A percentile compares a stretch with the other conserved stretches of the same genome.
Conservation (phyloP, 2,797 vertebrate genomes). For the Heteromormyrus szaboi region DNA sequence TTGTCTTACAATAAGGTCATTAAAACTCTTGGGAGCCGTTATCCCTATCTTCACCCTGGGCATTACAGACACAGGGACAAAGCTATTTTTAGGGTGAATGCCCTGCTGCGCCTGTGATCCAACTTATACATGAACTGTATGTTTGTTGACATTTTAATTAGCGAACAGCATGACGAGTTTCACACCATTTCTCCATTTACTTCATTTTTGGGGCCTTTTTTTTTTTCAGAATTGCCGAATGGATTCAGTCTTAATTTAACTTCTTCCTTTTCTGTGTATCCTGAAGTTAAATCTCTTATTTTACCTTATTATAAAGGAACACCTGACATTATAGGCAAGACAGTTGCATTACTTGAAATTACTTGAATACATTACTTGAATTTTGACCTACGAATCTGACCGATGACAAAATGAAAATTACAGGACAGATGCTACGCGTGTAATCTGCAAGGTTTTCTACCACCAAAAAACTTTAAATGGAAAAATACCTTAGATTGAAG, state of each 20-base stretch:
- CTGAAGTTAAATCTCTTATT: neutral
- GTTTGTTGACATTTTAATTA: slow-evolving; percentile 13
- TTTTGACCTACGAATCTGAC: neutral
- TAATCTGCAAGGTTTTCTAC: neutral
- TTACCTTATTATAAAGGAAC: neutral
- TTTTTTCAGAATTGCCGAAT: neutral
- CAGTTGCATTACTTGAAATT: neutral
- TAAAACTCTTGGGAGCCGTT: neutral
- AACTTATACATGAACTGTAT: neutral
- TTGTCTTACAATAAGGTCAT: neutral
- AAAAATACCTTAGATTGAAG: neutral
- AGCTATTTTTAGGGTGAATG: neutral
- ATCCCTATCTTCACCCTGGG: neutral
- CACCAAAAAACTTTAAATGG: neutral
- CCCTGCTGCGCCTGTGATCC: neutral
- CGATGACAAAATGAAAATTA: neutral
- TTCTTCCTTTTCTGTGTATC: neutral
- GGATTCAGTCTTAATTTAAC: neutral
- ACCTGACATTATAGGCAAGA: neutral
- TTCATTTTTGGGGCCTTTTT: neutral
- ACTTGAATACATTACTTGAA: neutral
- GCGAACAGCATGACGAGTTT: neutral
- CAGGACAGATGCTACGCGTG: neutral
- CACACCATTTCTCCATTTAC: neutral
- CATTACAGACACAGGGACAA: neutral